A percentile compares a stretch with the other conserved stretches of the same genome.
These are phyloP conservation scores for Periophthalmus magnuspinnatus DNA, from an alignment of 2,797 vertebrate genomes.

Conservation along the genomic window DNA sequence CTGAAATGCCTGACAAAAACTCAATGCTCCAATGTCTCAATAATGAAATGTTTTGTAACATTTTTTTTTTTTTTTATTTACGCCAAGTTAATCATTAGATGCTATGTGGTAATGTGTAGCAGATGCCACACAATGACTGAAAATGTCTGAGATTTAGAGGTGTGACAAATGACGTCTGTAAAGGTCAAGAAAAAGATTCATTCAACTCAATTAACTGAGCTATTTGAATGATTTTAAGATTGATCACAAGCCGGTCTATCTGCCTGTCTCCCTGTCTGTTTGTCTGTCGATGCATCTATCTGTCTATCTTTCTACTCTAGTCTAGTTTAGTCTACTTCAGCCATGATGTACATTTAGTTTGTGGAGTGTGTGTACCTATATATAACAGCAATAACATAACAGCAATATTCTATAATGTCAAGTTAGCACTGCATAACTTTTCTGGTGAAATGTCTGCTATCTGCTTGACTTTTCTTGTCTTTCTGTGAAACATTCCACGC, in stretches of 20 bases:
- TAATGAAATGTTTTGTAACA: conserved; percentile 45
- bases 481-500: too few species aligned
- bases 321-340: too few species aligned
- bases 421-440: too few species aligned
- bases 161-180: conserved; percentile 43
- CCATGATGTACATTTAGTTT: too few species aligned
- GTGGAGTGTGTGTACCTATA: too few species aligned
- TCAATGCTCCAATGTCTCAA: conserved; percentile 51
- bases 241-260: not conserved
- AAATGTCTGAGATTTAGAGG: conserved; percentile 31
- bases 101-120: not conserved
- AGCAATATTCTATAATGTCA: too few species aligned
- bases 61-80: conserved; percentile 31
- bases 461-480: too few species aligned
- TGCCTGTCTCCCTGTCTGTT: too few species aligned
- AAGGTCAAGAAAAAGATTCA: conserved; percentile 58
- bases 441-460: too few species aligned
- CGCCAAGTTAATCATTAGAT: not conserved
- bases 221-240: conserved; percentile 18
- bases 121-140: not conserved
- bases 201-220: conserved; percentile 27
- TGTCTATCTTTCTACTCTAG: too few species aligned
- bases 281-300: too few species aligned
- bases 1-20: conserved; percentile 48
- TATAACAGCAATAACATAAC: too few species aligned